These are phyloP conservation scores for Metalampra italica DNA, from an alignment of 2,888 invertebrate genomes.

Conservation along the genomic window DNA sequence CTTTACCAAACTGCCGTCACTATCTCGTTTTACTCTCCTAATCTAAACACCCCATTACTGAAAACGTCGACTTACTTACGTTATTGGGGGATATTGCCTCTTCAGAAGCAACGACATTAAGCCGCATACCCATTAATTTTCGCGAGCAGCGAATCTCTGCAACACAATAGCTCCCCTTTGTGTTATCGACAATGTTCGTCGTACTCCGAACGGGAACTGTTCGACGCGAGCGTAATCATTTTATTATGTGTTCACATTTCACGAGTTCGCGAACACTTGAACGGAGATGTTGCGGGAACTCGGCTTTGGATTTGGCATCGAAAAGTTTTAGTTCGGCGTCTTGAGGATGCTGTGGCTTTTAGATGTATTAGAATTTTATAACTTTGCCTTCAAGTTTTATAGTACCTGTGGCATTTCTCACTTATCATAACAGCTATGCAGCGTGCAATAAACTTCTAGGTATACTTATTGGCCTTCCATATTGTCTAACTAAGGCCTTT, in stretches of 20 bases:
- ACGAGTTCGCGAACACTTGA: not conserved
- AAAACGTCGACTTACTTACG: slow-evolving; percentile 11
- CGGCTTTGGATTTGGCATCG: not conserved
- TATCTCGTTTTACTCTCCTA: too few species aligned
- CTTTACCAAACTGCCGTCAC: too few species aligned
- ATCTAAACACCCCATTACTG: not conserved
- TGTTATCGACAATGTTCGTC: slow-evolving; percentile 3
- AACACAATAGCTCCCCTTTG: slow-evolving; percentile 4
- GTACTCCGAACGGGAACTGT: not conserved
- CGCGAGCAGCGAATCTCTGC: slow-evolving; percentile 4
- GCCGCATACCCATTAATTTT: slow-evolving; percentile 6
- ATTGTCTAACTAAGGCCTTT: too few species aligned
- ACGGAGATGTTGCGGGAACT: not conserved
- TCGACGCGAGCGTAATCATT: not conserved
- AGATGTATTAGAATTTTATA: too few species aligned
- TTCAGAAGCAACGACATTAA: slow-evolving; percentile 7
- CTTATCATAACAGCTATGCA: too few species aligned
- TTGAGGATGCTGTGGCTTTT: not conserved
- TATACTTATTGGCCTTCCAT: too few species aligned
- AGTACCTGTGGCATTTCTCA: too few species aligned
- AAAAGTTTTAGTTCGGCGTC: not conserved
- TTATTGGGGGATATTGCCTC: slow-evolving; percentile 13
- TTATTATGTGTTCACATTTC: slow-evolving; percentile 1
- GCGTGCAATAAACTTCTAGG: too few species aligned
- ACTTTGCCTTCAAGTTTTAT: too few species aligned